Conservation (phyloP, 2,888 invertebrate species). For the Tachystola acroxantha region DNA sequence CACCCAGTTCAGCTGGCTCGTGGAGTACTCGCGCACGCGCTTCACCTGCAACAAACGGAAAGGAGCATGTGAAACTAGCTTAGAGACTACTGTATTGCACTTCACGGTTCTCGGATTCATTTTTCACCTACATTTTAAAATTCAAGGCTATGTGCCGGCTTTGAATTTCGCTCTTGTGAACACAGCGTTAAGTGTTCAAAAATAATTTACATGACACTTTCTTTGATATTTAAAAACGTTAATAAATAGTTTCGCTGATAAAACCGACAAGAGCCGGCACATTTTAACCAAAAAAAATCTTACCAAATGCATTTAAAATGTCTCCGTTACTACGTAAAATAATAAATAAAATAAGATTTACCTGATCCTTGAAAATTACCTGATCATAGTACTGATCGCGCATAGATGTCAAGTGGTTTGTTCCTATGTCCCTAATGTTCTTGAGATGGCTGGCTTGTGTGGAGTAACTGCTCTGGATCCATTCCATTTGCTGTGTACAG, state of each 20-base stretch:
- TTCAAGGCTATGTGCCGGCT: slow-evolving; percentile 2
- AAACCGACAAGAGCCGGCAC: too few species aligned
- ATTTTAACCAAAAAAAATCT: too few species aligned
- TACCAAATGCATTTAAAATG: background rate
- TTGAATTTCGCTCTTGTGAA: too few species aligned
- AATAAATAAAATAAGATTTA: background rate
- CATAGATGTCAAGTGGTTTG: slow-evolving; percentile 89
- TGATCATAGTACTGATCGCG: slow-evolving; percentile 96
- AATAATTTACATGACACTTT: too few species aligned
- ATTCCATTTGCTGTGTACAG: slow-evolving; percentile 95
- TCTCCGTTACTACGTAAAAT: background rate
- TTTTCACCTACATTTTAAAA: slow-evolving; percentile 4
- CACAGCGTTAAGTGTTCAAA: too few species aligned
- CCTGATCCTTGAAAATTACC: slow-evolving; percentile 63
- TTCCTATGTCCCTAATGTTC: slow-evolving; percentile 94
- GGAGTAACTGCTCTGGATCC: slow-evolving; percentile 94
- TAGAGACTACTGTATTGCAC: background rate
- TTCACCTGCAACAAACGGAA: slow-evolving; percentile 87
- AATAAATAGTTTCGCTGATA: too few species aligned
- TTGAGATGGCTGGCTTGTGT: slow-evolving; percentile 90
- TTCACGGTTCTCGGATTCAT: background rate
- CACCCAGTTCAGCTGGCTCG: slow-evolving; percentile 94
- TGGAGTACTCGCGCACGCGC: slow-evolving; percentile 94
- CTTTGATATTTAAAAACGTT: too few species aligned
- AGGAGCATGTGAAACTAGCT: background rate